Base-by-base conservation (phyloP, 1,140 invertebrate genomes). In the Trypoxylus dichotomus region DNA sequence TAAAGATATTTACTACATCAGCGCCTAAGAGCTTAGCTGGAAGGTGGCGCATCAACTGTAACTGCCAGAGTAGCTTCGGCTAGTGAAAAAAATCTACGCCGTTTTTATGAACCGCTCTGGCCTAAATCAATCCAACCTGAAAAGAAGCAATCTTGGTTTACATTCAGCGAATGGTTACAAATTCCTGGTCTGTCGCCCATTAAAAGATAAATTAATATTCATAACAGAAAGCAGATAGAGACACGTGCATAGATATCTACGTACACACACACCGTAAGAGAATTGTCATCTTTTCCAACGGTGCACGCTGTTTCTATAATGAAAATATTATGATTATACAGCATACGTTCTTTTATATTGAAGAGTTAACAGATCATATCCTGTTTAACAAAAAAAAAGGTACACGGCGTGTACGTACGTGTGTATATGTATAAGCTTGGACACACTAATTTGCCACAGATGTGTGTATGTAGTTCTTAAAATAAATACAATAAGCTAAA, bases 181-280 rank as follows among this genome's bases (percentile, higher is more conserved):
- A 68, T 24, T 68, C 15, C 10, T 29, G 21, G 24, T 24, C 27
- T 68, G 60, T 68, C 60, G 60, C 60, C 6, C 10, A 27, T 68
- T 19, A 58, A 58, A 58, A 58, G 7, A 19, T 58, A 21, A 1
- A 19, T 58, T 68, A 27, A 68, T 68, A 24, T 68, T 68, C 24
- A 24, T 68, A 68, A 68, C 27, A 68, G 60, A 68, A 68, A 68
- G 21, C 60, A 68, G 60, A 68, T 24, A 27, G 7, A 68, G 60
- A 27, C 27, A 68, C 24, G 27, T 68, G 47, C 47, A 54, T n/a
- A 6, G n/a, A 19, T 54, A 54, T 19, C 6, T 54, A 3, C n/a
- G 6, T 15, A 47, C 43, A 3, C n/a, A 54, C 19, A 19, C 47
- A 15, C 19, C 19, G 7, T 54, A 54, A 54, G 19, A 1, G 47